These are phyloP conservation scores for Seladonia tumulorum DNA, from an alignment of 2,888 invertebrate species.

Conservation along the genomic window DNA sequence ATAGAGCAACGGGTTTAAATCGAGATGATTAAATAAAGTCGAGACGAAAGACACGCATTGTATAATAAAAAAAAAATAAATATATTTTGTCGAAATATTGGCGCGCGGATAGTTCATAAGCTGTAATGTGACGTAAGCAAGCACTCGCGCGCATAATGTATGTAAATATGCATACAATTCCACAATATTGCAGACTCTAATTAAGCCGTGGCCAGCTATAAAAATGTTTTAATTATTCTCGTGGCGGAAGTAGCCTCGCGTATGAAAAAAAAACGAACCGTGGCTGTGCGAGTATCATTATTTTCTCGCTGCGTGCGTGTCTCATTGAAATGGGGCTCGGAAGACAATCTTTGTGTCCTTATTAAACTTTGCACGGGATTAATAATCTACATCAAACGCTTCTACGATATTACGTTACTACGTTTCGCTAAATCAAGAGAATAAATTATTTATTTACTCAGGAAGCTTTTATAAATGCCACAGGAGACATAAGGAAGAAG, in stretches of 20 bases:
- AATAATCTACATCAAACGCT: neutral
- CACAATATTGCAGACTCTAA: neutral
- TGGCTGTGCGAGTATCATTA: neutral
- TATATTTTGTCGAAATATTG: neutral
- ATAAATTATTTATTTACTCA: neutral
- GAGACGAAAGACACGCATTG: neutral
- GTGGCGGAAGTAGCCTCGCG: neutral
- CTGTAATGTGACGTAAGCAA: neutral
- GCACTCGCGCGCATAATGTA: neutral
- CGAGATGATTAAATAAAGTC: neutral
- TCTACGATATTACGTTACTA: neutral
- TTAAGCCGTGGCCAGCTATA: neutral
- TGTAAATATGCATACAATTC: neutral
- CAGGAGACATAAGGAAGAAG: neutral
- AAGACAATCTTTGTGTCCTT: neutral
- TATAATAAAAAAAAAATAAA: neutral
- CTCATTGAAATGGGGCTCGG: neutral
- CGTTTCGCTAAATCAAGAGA: neutral
- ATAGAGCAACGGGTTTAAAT: neutral
- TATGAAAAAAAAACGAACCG: neutral
- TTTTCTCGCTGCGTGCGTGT: neutral
- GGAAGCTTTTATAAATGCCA: neutral
- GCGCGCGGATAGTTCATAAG: neutral
- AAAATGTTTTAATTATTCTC: constrained; percentile 8
- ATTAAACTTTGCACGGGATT: neutral